Evolutionary conservation across 2,888 invertebrate genomes (phyloP).

Genomic region (Elysia crispata): DNA sequence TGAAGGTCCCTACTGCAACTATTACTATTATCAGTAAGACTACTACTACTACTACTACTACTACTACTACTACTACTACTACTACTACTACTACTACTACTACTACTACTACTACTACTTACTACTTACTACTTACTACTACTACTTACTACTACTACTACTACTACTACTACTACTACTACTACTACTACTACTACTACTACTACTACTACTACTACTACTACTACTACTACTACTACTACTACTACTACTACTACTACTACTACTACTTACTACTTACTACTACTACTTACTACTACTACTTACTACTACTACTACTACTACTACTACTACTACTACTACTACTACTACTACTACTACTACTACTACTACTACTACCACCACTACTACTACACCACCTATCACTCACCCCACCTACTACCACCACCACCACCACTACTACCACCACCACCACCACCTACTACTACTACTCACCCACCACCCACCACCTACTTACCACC

Average conservation of each 20-base stretch:
- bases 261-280: no score
- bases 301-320: no score
- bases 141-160: no score
- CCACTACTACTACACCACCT: background rate
- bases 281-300: no score
- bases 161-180: conserved; percentile 29
- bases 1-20: background rate
- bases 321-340: background rate
- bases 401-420: no score
- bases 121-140: no score
- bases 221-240: conserved; percentile 28
- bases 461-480: no score
- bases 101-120: no score
- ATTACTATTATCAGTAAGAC: no score
- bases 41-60: conserved; percentile 4
- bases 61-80: conserved; percentile 11
- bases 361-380: conserved; percentile 24
- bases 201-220: conserved; percentile 26
- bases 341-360: conserved; percentile 28
- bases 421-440: no score
- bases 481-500: background rate
- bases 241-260: conserved; percentile 1
- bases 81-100: conserved; percentile 27
- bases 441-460: no score
- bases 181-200: conserved; percentile 24